phyloP scores from a whole-genome alignment of 53 echinoderm and acorn worm genomes.

The Astropecten irregularis region DNA sequence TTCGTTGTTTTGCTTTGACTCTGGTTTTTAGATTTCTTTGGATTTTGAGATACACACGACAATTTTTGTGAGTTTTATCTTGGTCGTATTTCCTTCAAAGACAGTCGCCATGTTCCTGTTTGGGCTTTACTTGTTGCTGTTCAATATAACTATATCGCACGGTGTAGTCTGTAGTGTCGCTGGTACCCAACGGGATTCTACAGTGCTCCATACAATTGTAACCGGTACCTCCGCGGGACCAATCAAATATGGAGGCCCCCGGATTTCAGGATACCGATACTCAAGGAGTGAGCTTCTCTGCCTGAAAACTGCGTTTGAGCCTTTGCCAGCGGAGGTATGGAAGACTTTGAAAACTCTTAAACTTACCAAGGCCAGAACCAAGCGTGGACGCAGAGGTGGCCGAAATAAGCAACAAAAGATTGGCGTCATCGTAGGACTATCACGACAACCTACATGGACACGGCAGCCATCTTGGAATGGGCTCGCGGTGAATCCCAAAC shows the following conservation, averaged over 20 bases:
- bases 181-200: not conserved
- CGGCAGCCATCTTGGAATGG: too few species aligned
- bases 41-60: too few species aligned
- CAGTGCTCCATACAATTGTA: not conserved
- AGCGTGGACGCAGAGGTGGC: not conserved
- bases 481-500: too few species aligned
- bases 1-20: too few species aligned
- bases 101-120: not conserved
- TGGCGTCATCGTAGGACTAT: not conserved
- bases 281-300: not conserved
- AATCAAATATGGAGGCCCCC: not conserved
- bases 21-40: too few species aligned
- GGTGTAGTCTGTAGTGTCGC: not conserved
- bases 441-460: not conserved
- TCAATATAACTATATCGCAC: not conserved
- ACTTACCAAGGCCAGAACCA: not conserved
- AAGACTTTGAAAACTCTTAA: not conserved
- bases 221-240: not conserved
- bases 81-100: too few species aligned
- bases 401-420: not conserved
- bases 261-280: not conserved
- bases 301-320: not conserved
- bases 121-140: not conserved
- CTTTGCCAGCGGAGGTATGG: not conserved
- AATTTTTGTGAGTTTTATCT: too few species aligned